Base-by-base conservation (phyloP, 2,888 invertebrate species). In the Cistogaster globosa region DNA sequence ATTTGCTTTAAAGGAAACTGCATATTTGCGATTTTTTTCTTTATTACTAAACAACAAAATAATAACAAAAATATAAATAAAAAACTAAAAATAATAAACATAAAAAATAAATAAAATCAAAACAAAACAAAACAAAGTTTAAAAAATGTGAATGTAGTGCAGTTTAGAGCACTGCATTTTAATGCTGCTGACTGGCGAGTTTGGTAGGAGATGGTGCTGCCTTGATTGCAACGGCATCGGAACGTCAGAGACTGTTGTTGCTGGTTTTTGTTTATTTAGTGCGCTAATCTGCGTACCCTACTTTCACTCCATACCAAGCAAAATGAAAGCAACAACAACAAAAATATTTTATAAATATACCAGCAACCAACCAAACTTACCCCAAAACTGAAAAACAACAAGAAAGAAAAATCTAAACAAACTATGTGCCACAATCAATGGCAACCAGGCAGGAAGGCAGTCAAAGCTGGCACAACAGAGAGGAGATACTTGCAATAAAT, bases 271-370 rank as follows among this genome's bases (percentile, higher is more conserved):
- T 84, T 67, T 81, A 81, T 48, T 84, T 84, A 82, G 85, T 85
- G 76, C 78, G 57, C 91, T 90, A 90, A 91, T 90, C 91, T 90
- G 90, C 90, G 89, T 90, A 90, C 89, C 90, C 90, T 90, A 90
- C 91, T 91, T 90, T 90, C 90, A 90, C 90, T 90, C 89, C 91
- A 90, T 88, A 74, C 86, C 86, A 83, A 86, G 65, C 78, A 65
- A 81, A 74, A 36, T 60, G 58, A 53, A 42, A 55, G 36, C 20
- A 55, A 53, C 16, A 63, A 57, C 65, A 65, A 14, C 62, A 69
- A 62, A 55, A 53, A 58, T 58, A 55, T 60, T 51, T 1, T 20
- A 68, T 48, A 18, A 74, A 63, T 60, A 42, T 45, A 20, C 22
- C 77, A 71, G 65, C 58, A 76, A 51, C 69, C 1, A 20, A 58